These are phyloP conservation scores for Amblyraja radiata DNA, from an alignment of 2,797 vertebrate species.

Conservation along the genomic window DNA sequence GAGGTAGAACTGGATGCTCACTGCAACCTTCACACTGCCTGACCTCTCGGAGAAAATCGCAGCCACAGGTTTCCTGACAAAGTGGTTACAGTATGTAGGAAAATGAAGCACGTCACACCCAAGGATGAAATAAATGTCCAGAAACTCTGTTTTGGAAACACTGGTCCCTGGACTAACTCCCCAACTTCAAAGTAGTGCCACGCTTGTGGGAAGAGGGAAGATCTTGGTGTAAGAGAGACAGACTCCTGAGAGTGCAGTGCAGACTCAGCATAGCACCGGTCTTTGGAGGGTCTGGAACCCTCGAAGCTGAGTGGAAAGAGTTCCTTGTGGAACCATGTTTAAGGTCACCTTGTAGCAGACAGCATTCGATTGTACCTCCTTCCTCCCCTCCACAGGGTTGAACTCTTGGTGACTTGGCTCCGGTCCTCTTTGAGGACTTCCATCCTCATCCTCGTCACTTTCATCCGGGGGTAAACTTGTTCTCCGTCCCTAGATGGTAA, in stretches of 20 bases:
- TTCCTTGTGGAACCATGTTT: no score
- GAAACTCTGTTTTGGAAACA: background rate
- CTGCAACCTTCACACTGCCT: background rate
- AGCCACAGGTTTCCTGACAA: background rate
- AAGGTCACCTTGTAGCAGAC: no score
- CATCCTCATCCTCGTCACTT: background rate
- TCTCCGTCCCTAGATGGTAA: background rate
- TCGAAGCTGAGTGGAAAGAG: no score
- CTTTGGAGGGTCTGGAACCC: no score
- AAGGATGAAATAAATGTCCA: background rate
- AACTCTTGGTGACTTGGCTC: background rate
- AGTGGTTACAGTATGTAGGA: background rate
- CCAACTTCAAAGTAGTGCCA: no score
- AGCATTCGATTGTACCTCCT: background rate
- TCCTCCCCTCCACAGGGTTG: background rate
- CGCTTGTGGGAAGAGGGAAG: no score
- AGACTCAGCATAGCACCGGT: no score
- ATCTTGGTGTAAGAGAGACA: no score
- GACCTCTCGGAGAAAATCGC: background rate
- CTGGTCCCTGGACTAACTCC: background rate
- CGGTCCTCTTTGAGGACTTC: background rate
- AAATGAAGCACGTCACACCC: background rate
- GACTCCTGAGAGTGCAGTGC: no score
- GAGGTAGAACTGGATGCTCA: background rate
- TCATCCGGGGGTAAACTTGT: background rate